Evolutionary conservation across 2,113 vertebrate genomes (phyloP).

Genomic region (Sapajus apella): DNA sequence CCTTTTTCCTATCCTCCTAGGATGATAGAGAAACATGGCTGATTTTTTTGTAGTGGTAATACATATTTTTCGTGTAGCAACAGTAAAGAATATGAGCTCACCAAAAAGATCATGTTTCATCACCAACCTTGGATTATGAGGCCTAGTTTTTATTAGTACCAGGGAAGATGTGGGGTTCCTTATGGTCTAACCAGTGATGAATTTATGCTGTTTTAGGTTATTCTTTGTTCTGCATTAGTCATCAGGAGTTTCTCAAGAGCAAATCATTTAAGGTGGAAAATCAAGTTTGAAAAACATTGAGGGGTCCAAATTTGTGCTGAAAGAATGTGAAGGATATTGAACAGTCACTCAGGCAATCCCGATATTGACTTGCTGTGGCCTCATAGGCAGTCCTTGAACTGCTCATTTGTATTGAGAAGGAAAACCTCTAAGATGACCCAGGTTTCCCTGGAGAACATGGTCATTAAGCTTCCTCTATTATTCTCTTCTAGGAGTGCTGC

Average conservation of each 20-base stretch:
- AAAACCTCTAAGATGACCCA: not conserved
- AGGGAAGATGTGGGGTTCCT: not conserved
- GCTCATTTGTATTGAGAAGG: not conserved
- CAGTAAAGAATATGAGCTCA: not conserved
- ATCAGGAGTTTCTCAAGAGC: not conserved
- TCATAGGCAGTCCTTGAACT: not conserved
- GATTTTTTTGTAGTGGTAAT: not conserved
- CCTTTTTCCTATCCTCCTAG: not conserved
- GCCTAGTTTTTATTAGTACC: not conserved
- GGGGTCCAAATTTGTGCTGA: not conserved
- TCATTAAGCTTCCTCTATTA: slow-evolving; percentile 57
- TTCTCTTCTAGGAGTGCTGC: slow-evolving; percentile 54
- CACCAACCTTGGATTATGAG: no score
- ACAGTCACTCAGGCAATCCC: not conserved
- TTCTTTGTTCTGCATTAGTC: not conserved
- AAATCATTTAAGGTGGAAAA: slow-evolving; percentile 10
- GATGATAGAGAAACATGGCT: not conserved
- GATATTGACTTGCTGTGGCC: not conserved
- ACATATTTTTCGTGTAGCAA: not conserved
- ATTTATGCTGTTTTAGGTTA: not conserved
- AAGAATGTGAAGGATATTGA: not conserved
- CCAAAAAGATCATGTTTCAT: not conserved
- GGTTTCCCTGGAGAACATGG: not conserved
- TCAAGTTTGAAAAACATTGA: not conserved
- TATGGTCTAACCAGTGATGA: not conserved